Base-by-base conservation (phyloP, 2,888 invertebrate genomes). In the Dasypogon diadema region DNA sequence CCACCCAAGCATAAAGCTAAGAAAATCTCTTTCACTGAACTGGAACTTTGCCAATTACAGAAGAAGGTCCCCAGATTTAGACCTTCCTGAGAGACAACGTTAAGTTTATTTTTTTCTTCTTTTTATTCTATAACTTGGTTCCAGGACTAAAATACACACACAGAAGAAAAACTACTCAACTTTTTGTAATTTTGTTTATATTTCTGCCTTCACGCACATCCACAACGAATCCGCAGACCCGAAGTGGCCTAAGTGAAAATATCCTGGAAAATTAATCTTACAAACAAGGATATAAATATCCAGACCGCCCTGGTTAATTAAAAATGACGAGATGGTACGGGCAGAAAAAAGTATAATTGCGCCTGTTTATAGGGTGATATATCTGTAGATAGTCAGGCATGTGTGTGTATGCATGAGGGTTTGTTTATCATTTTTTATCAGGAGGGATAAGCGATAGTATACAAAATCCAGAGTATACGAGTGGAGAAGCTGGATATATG, bases 211-310 rank as follows among this genome's bases (percentile, higher is more conserved):
- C 14, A 48, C 48, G 65, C 65, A 65, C 48, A 65, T 26, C n/a
- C 8, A 68, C 65, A 21, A 18, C 26, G 18, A 54, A n/a, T 54
- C 54, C 24, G 51, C 51, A 37, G 18, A 5, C 42, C 30, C 24
- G 14, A 51, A 18, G n/a, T 24, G 14, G 54, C 21, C 70, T 14
- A 14, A 26, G 65, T 54, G 54, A 73, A 74, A 63, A 76, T 54
- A 63, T 73, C 73, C 56, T 65, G 72, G 63, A 76, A 74, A 76
- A 76, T 76, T 76, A 76, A 76, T 76, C 76, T 74, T 68, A 74
- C 74, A 76, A 76, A 76, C 76, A 76, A 63, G 56, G 56, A 56
- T 74, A 76, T 76, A 74, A 76, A 76, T 76, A 76, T 74, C 58
- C 56, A 55, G 56, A 46, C 30, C 56, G 21, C 48, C 68, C 68